A percentile compares a stretch with the other conserved stretches of the same genome.
Evolutionary conservation across 2,888 invertebrate genomes (phyloP).

Genomic region (Zaprionus lineosus): DNA sequence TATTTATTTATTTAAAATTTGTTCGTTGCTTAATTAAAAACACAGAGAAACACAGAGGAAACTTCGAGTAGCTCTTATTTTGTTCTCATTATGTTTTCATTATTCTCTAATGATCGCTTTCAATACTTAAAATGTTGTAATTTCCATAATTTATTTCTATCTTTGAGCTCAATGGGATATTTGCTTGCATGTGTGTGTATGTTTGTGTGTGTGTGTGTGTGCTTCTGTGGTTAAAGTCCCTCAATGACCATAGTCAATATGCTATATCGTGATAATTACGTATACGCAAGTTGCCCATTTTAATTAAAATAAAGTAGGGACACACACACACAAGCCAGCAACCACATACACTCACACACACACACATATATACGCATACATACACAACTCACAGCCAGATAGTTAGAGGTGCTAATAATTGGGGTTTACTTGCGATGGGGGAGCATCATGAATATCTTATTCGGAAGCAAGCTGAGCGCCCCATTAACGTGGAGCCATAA

Average conservation of each 20-base stretch:
- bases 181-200: too few relatives aligned
- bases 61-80: too few relatives aligned
- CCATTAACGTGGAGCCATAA: conserved; percentile 57
- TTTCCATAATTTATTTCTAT: too few relatives aligned
- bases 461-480: conserved; percentile 29
- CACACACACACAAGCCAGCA: conserved; percentile 2
- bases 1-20: too few relatives aligned
- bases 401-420: conserved; percentile 61
- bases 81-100: too few relatives aligned
- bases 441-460: conserved; percentile 57
- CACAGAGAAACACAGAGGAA: too few relatives aligned
- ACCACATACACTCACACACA: neutral
- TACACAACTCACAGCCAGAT: neutral
- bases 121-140: too few relatives aligned
- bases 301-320: conserved; percentile 47
- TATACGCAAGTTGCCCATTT: conserved; percentile 22
- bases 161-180: too few relatives aligned
- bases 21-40: too few relatives aligned
- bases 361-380: conserved; percentile 15
- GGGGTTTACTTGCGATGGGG: conserved; percentile 34
- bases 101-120: too few relatives aligned
- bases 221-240: too few relatives aligned
- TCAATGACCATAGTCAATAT: conserved; percentile 15
- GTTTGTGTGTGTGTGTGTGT: too few relatives aligned
- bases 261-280: conserved; percentile 32